Evolutionary conservation across 2,113 vertebrate genomes (phyloP), one percentile per base, ranked within the genome.

Genomic region (Callospermophilus lateralis): DNA sequence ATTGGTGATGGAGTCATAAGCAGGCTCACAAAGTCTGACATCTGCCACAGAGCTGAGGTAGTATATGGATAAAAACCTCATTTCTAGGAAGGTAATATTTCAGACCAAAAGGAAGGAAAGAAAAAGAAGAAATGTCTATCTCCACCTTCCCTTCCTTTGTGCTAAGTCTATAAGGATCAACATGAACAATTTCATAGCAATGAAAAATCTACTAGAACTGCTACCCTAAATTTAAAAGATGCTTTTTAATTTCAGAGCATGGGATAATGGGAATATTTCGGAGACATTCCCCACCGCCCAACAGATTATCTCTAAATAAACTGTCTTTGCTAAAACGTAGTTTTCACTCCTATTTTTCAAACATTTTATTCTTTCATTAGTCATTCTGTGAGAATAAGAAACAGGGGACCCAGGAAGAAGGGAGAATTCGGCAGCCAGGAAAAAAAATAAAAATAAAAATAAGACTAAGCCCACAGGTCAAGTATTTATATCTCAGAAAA

Each of bases 381-480:
- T 67, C 32, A 30, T 42, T 8, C 11, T 39, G 1, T 92, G 26
- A 88, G 12, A 58, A 37, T 9, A 37, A 32, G 6, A 63, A 95
- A 45, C 8, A 67, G 3, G 53, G 0, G 30, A n/a, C 3, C 4
- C 9, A 58, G 30, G 4, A 30, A 19, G 22, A 87, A 76, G 9
- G 19, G 58, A 22, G 65, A 30, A 73, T 65, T 24, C 7, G 4
- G 20, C 3, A 42, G 4, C 13, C 55, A 26, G n/a, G 48, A 7
- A 15, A 28, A 24, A 73, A 63, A 51, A 45, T n/a, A n/a, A 42
- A 42, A 42, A 42, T 42, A 42, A 42, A 42, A 45, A 45, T 42
- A 51, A 42, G 28, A 77, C 51, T 6, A 12, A 55, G 8, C 24
- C 1, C 48, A 77, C 1, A 90, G 0, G 0, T 24, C 0, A 3